These are phyloP conservation scores for Phoxinus dragarum DNA, from an alignment of 2,797 vertebrate genomes.

Conservation along the genomic window DNA sequence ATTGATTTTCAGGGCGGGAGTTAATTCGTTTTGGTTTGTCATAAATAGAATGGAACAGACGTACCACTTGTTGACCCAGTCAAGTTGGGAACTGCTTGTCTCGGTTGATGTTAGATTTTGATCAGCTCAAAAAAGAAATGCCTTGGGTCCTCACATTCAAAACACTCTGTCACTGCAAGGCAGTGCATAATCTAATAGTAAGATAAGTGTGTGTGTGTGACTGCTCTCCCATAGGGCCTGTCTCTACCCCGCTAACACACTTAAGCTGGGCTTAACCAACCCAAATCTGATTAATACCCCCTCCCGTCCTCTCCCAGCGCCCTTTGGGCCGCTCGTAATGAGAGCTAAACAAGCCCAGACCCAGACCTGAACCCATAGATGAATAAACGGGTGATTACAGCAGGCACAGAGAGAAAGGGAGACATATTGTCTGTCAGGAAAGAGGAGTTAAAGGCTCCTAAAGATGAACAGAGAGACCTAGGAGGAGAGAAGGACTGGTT, in stretches of 20 bases:
- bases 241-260: constrained; percentile 58
- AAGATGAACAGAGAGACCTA: constrained; percentile 33
- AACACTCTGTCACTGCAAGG: constrained; percentile 44
- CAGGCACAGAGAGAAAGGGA: constrained; percentile 30
- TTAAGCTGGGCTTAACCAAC: constrained; percentile 51
- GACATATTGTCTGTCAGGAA: constrained; percentile 38
- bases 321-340: constrained; percentile 45
- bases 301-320: constrained; percentile 24
- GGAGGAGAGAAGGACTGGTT: constrained; percentile 25
- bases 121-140: constrained; percentile 25
- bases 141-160: constrained; percentile 25
- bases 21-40: constrained; percentile 3
- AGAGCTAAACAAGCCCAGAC: constrained; percentile 55
- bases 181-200: constrained; percentile 49
- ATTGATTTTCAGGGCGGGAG: constrained; percentile 19
- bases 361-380: constrained; percentile 52
- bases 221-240: constrained; percentile 38
- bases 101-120: not conserved
- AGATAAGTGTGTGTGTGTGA: constrained; percentile 43
- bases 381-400: constrained; percentile 41
- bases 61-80: not conserved
- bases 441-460: constrained; percentile 39
- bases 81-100: not conserved
- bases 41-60: not conserved
- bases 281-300: constrained; percentile 57